These are phyloP conservation scores for Folsomia candida DNA, from an alignment of 2,888 invertebrate genomes.

Conservation along the genomic window DNA sequence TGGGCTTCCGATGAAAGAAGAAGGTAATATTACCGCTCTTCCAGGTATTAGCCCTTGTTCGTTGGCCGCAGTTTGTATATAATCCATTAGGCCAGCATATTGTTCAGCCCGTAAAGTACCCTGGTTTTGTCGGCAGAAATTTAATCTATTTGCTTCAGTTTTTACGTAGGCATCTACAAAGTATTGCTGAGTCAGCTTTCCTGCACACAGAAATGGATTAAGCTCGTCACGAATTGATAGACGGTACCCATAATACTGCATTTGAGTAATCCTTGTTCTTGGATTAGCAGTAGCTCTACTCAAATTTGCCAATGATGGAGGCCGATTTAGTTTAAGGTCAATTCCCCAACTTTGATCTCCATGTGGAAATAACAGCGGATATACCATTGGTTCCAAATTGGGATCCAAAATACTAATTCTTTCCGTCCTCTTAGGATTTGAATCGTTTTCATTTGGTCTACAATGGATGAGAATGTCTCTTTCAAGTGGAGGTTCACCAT, in stretches of 20 bases:
- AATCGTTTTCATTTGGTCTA: background rate
- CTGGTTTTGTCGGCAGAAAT: slow-evolving; percentile 50
- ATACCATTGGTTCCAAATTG: slow-evolving; percentile 46
- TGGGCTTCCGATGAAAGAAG: slow-evolving; percentile 53
- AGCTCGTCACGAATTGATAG: slow-evolving; percentile 39
- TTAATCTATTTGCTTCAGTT: slow-evolving; percentile 51
- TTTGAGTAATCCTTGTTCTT: background rate
- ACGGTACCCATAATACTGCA: slow-evolving; percentile 45
- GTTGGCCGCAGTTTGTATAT: too few species aligned
- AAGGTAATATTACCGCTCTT: slow-evolving; percentile 52
- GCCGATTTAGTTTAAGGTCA: background rate
- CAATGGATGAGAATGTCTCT: slow-evolving; percentile 35
- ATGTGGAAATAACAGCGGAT: slow-evolving; percentile 45
- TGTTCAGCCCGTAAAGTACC: slow-evolving; percentile 44
- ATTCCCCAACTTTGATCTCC: slow-evolving; percentile 41
- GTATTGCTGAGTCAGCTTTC: slow-evolving; percentile 51
- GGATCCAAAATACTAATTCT: slow-evolving; percentile 31
- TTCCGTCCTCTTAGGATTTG: background rate
- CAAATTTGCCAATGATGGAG: too few species aligned
- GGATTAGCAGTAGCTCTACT: background rate
- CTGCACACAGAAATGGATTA: slow-evolving; percentile 48
- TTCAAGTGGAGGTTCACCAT: slow-evolving; percentile 44
- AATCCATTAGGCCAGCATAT: slow-evolving; percentile 30
- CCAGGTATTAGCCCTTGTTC: slow-evolving; percentile 42
- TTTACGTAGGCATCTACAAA: slow-evolving; percentile 51